Conservation (phyloP, 2,888 invertebrate genomes). For the Drosophila yooni region DNA sequence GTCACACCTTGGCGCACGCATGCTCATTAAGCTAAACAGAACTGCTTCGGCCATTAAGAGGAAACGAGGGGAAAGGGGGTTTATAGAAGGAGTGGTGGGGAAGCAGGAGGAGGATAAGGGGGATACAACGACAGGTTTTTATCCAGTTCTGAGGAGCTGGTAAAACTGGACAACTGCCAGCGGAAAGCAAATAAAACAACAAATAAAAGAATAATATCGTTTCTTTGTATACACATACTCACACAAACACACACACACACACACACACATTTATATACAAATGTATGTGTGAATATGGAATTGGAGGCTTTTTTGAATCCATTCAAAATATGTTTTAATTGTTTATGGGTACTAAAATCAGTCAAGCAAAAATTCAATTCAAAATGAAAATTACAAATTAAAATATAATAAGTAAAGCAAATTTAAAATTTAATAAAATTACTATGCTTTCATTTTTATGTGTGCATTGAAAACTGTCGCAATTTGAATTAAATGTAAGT, state of each 20-base stretch:
- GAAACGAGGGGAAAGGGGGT: neutral
- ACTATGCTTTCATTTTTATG: neutral
- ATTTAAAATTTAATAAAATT: neutral
- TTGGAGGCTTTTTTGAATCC: neutral
- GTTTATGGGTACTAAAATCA: neutral
- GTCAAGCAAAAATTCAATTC: neutral
- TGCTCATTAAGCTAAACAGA: slow-evolving; percentile 60
- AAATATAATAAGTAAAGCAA: neutral
- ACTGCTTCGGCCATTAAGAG: slow-evolving; percentile 14
- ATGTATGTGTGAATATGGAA: neutral
- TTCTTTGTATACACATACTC: neutral
- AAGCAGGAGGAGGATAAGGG: neutral
- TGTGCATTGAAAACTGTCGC: neutral
- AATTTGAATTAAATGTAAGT: neutral
- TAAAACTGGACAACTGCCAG: slow-evolving; percentile 52
- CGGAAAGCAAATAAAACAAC: slow-evolving; percentile 37
- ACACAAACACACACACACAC: neutral
- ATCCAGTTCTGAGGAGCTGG: slow-evolving; percentile 66
- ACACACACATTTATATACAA: neutral
- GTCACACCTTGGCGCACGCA: slow-evolving; percentile 37
- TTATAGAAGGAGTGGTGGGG: neutral
- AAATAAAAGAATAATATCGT: slow-evolving; percentile 17
- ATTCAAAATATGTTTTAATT: neutral
- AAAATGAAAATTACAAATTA: neutral
- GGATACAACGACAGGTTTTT: slow-evolving; percentile 65